Conservation (phyloP, 1,140 invertebrate genomes). For the Drosophila subobscura region DNA sequence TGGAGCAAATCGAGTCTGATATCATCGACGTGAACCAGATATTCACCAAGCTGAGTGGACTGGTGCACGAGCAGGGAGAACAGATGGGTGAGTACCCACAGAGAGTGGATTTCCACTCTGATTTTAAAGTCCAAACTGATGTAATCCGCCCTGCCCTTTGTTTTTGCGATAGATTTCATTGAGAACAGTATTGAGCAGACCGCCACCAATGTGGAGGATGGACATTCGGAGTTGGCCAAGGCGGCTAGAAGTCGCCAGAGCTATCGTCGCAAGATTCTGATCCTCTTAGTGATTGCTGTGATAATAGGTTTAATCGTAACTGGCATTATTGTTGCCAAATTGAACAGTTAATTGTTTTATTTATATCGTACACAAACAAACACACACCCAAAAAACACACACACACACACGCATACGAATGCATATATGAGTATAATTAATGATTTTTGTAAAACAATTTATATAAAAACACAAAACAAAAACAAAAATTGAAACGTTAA, state of each 20-base stretch:
- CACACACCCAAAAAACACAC: constrained; percentile 21
- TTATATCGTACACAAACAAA: constrained; percentile 32
- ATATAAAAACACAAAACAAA: constrained; percentile 45
- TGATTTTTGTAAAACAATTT: constrained; percentile 73
- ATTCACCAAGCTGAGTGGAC: constrained; percentile 92
- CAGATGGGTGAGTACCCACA: constrained; percentile 88
- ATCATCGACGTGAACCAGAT: constrained; percentile 96
- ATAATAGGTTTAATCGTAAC: constrained; percentile 88
- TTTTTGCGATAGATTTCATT: constrained; percentile 89
- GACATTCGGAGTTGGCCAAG: constrained; percentile 90
- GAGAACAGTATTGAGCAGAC: constrained; percentile 93
- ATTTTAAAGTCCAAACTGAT: not conserved
- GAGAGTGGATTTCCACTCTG: not conserved
- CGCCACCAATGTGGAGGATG: constrained; percentile 90
- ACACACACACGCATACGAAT: constrained; percentile 27
- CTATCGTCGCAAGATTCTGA: constrained; percentile 89
- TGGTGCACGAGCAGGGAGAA: constrained; percentile 93
- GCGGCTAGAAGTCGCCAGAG: constrained; percentile 90
- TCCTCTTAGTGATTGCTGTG: constrained; percentile 87
- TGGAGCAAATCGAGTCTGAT: constrained; percentile 91
- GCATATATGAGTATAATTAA: constrained; percentile 32
- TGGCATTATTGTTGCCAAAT: constrained; percentile 86
- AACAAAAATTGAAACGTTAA: constrained; percentile 48
- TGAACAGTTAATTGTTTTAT: constrained; percentile 84
- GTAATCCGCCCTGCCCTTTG: not conserved